Conservation (phyloP, 2,888 invertebrate genomes). For the Xestia rhomboidea region DNA sequence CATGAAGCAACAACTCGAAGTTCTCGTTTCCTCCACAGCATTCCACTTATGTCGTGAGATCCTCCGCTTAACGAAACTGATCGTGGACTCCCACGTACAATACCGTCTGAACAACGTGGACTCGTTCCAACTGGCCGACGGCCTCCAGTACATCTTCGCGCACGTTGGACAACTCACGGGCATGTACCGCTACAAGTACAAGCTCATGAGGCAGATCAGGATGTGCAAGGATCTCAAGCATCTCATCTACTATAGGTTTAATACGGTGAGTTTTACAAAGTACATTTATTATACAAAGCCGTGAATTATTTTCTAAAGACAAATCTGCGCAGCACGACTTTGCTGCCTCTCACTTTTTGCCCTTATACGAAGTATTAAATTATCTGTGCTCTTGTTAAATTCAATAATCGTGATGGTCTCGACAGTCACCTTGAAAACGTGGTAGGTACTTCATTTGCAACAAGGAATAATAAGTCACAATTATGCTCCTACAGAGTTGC, state of each 20-base stretch:
- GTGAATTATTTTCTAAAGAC: background rate
- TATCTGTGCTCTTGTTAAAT: too few species aligned
- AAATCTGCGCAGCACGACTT: background rate
- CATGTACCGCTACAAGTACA: constrained; percentile 99
- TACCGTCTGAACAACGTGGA: constrained; percentile 99
- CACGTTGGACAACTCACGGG: constrained; percentile 99
- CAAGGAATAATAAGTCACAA: background rate
- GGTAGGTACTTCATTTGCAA: background rate
- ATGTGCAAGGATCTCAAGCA: constrained; percentile 99
- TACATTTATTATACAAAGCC: background rate
- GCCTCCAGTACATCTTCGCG: constrained; percentile 99
- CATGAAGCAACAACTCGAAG: background rate
- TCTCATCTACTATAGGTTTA: constrained; percentile 99
- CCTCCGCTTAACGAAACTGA: constrained; percentile 98
- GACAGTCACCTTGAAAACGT: too few species aligned
- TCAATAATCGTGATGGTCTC: too few species aligned
- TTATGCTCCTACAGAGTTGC: background rate
- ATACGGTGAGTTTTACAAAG: constrained; percentile 93
- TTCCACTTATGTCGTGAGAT: constrained; percentile 99
- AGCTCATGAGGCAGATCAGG: constrained; percentile 99
- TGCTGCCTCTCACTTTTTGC: background rate
- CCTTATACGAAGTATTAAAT: too few species aligned
- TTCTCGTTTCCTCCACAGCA: constrained; percentile 89
- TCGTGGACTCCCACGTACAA: constrained; percentile 99
- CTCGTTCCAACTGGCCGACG: constrained; percentile 99